These are phyloP conservation scores for Andrena praecox DNA, from an alignment of 2,888 invertebrate species.

Conservation along the genomic window DNA sequence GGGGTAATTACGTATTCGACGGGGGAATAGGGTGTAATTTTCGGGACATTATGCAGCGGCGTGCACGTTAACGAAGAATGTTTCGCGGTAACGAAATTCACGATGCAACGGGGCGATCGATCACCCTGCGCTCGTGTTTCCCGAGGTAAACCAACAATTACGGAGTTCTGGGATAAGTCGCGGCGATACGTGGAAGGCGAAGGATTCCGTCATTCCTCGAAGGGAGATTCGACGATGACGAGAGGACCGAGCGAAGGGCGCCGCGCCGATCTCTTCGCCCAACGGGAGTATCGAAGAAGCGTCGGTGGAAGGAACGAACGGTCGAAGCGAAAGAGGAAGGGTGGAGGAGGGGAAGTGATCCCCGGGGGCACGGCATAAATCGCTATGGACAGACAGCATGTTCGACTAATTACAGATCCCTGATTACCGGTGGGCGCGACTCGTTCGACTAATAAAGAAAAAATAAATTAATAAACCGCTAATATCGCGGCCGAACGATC, in stretches of 20 bases:
- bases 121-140: slow-evolving; percentile 58
- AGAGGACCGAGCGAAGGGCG: slow-evolving; percentile 28
- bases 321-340: slow-evolving; percentile 8
- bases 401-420: slow-evolving; percentile 83
- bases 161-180: slow-evolving; percentile 59
- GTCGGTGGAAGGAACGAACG: slow-evolving; percentile 53
- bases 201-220: slow-evolving; percentile 69
- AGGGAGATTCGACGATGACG: slow-evolving; percentile 62
- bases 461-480: slow-evolving; percentile 83
- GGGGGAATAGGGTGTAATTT: slow-evolving; percentile 49
- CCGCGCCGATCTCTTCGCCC: slow-evolving; percentile 34
- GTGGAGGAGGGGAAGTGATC: slow-evolving; percentile 56
- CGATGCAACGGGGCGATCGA: slow-evolving; percentile 59
- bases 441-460: slow-evolving; percentile 79
- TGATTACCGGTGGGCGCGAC: slow-evolving; percentile 82
- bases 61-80: slow-evolving; percentile 51
- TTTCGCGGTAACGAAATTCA: slow-evolving; percentile 48
- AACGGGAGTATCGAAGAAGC: slow-evolving; percentile 49
- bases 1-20: slow-evolving; percentile 35
- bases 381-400: slow-evolving; percentile 81
- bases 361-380: slow-evolving; percentile 77
- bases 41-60: slow-evolving; percentile 25
- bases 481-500: slow-evolving; percentile 78
- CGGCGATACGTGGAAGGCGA: slow-evolving; percentile 53
- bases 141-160: slow-evolving; percentile 67